Percentiles rank a stretch among this genome's conserved stretches.
These are phyloP conservation scores for Suricata suricatta DNA, from an alignment of 2,113 vertebrate genomes.

Conservation along the genomic window DNA sequence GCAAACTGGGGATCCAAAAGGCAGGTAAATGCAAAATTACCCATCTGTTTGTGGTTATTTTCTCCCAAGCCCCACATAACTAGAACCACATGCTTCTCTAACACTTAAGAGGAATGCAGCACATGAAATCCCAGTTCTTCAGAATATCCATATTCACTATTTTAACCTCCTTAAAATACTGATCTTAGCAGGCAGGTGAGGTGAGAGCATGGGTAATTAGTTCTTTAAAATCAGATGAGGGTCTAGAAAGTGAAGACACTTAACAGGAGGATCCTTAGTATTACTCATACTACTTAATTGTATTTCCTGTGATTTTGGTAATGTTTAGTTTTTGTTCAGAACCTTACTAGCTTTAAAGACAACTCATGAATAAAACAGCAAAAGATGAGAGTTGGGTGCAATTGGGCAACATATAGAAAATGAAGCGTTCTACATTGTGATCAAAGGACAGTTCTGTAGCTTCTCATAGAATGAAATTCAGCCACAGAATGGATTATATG, in stretches of 20 bases:
- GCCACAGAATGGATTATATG: background rate
- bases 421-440: background rate
- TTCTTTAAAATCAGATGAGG: background rate
- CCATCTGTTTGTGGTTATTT: background rate
- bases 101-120: background rate
- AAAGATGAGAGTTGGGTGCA: background rate
- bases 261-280: background rate
- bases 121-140: background rate
- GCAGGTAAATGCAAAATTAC: background rate
- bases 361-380: background rate
- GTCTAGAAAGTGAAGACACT: background rate
- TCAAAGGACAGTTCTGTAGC: background rate
- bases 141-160: background rate
- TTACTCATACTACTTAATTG: background rate
- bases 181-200: background rate
- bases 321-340: background rate
- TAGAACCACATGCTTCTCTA: background rate
- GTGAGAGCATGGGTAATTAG: background rate
- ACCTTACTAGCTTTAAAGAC: background rate
- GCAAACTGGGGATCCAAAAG: background rate
- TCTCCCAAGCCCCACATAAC: background rate
- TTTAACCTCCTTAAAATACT: background rate
- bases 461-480: background rate
- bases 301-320: background rate
- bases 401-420: background rate